phyloP scores from a whole-genome alignment of 1,140 invertebrate species.

The Sinella curviseta region DNA sequence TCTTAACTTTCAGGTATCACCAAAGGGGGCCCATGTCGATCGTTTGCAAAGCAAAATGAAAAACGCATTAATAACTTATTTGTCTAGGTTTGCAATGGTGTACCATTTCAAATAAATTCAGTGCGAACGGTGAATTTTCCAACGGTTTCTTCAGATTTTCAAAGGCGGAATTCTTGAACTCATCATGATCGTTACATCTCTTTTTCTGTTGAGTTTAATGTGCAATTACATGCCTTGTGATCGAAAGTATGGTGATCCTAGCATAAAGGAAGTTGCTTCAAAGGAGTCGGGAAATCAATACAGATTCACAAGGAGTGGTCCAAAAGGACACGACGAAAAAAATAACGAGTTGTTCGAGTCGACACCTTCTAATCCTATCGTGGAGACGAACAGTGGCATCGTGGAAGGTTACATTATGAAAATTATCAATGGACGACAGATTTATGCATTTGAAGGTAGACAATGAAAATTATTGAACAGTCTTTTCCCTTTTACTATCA shows the following conservation, averaged over 20 bases:
- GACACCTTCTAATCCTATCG: background rate
- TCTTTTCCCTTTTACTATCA: background rate
- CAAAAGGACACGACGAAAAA: background rate
- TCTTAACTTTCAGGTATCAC: no score
- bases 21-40: no score
- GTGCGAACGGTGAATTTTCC: no score
- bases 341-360: background rate
- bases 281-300: background rate
- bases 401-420: conserved; percentile 11
- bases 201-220: conserved; percentile 31
- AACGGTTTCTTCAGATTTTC: background rate
- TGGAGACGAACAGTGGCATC: background rate
- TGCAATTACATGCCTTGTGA: conserved; percentile 28
- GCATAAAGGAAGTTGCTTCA: background rate
- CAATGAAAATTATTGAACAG: no score
- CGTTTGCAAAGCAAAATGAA: no score
- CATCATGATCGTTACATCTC: conserved; percentile 16
- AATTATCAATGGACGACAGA: background rate
- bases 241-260: background rate
- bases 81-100: no score
- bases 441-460: conserved; percentile 21
- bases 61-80: no score
- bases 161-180: background rate
- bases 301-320: background rate
- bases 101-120: no score